Conservation (phyloP, 2,113 vertebrate genomes). For the Lepisosteus oculatus region DNA sequence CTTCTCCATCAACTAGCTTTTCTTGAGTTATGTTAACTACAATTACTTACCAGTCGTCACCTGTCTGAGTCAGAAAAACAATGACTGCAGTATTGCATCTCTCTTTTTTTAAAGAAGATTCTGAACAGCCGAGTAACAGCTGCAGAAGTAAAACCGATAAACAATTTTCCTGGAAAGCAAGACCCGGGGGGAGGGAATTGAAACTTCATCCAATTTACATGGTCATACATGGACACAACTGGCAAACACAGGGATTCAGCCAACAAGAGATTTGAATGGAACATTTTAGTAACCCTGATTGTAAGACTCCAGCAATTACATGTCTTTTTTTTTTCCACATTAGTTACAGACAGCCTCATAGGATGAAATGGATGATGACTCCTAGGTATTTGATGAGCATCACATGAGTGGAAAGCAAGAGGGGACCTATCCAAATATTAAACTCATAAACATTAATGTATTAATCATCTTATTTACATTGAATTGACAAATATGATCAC, state of each 20-base stretch:
- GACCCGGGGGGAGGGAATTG: slow-evolving; percentile 26
- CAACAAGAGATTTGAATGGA: not conserved
- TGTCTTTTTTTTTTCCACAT: too few species aligned
- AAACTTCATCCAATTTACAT: slow-evolving; percentile 30
- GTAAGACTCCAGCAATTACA: too few species aligned
- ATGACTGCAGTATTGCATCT: slow-evolving; percentile 8
- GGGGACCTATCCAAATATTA: too few species aligned
- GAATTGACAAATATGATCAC: too few species aligned
- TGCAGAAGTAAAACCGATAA: slow-evolving; percentile 37
- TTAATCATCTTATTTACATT: too few species aligned
- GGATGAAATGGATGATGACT: too few species aligned
- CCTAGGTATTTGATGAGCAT: too few species aligned
- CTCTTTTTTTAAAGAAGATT: slow-evolving; percentile 19
- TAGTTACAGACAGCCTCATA: too few species aligned
- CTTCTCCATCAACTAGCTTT: too few species aligned
- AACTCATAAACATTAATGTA: too few species aligned
- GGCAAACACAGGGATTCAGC: not conserved
- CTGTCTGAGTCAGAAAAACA: slow-evolving; percentile 19
- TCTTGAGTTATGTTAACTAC: not conserved
- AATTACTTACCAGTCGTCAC: slow-evolving; percentile 12
- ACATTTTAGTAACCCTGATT: too few species aligned
- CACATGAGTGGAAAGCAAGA: too few species aligned
- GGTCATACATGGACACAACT: slow-evolving; percentile 1
- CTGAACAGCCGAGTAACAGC: slow-evolving; percentile 34
- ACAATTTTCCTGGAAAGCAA: slow-evolving; percentile 29